phyloP scores from a whole-genome alignment of 92 coral and sea anemone species.

The Palythoa grandis region DNA sequence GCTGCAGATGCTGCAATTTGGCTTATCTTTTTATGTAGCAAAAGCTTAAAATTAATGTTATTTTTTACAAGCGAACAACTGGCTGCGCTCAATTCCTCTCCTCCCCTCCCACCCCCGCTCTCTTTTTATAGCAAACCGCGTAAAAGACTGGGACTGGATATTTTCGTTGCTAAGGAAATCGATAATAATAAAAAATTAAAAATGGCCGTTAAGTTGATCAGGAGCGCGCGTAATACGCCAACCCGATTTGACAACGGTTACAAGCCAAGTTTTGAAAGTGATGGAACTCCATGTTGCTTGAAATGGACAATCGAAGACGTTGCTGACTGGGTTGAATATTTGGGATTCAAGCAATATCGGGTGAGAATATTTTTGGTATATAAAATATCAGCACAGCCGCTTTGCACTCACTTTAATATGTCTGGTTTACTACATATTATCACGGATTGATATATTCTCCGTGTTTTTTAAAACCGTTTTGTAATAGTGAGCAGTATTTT shows the following conservation, averaged over 20 bases:
- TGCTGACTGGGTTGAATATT: conserved; percentile 95
- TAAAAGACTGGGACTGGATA: not conserved
- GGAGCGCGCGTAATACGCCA: conserved; percentile 85
- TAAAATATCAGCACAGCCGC: not conserved
- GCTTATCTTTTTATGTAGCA: too few relatives aligned
- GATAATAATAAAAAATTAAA: conserved; percentile 33
- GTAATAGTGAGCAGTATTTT: too few relatives aligned
- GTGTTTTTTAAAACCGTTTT: too few relatives aligned
- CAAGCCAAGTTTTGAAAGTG: conserved; percentile 81
- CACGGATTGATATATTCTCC: too few relatives aligned
- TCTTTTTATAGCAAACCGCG: not conserved
- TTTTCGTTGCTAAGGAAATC: conserved; percentile 68
- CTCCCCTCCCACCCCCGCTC: not conserved
- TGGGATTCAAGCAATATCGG: conserved; percentile 90
- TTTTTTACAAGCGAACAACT: too few relatives aligned
- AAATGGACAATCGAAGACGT: conserved; percentile 89
- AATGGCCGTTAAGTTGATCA: conserved; percentile 81
- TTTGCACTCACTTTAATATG: not conserved
- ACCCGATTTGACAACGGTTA: conserved; percentile 86
- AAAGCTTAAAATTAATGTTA: too few relatives aligned
- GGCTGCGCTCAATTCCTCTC: too few relatives aligned
- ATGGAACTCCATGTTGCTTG: conserved; percentile 90
- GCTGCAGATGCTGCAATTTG: too few relatives aligned
- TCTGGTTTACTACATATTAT: not conserved
- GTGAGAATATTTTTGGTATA: conserved; percentile 45